Conservation (phyloP, 2,888 invertebrate genomes). For the Dryobota labecula region DNA sequence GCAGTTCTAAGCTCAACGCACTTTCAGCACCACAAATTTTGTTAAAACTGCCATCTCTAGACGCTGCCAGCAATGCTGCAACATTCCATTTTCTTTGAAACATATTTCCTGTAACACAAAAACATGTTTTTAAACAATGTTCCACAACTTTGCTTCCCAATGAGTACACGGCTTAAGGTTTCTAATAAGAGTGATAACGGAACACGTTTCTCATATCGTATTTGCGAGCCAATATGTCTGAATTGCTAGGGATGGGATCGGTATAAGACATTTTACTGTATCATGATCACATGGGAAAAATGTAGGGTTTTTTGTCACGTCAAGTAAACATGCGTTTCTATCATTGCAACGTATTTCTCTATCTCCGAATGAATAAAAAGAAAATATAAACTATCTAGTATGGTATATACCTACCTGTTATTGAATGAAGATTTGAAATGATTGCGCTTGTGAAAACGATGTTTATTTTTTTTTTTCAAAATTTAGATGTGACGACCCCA, state of each 20-base stretch:
- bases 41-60: not conserved
- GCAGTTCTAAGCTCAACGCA: not conserved
- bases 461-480: not conserved
- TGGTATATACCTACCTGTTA: not conserved
- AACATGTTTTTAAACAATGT: conserved; percentile 2
- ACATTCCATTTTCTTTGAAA: not conserved
- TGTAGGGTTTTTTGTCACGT: conserved; percentile 42
- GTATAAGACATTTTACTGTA: conserved; percentile 40
- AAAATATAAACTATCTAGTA: conserved; percentile 5
- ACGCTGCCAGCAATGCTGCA: not conserved
- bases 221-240: conserved; percentile 64
- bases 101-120: not conserved
- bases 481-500: not conserved
- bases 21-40: not conserved
- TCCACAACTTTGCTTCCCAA: not conserved
- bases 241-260: conserved; percentile 56
- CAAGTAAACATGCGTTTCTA: conserved; percentile 36
- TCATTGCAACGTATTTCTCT: conserved; percentile 38
- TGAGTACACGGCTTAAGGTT: conserved; percentile 19
- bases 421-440: not conserved
- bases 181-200: conserved; percentile 56
- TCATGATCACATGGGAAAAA: conserved; percentile 48
- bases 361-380: not conserved
- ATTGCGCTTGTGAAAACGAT: not conserved
- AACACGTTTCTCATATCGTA: conserved; percentile 67